Base-by-base conservation (phyloP, 2,113 vertebrate genomes). In the Picathartes gymnocephalus region DNA sequence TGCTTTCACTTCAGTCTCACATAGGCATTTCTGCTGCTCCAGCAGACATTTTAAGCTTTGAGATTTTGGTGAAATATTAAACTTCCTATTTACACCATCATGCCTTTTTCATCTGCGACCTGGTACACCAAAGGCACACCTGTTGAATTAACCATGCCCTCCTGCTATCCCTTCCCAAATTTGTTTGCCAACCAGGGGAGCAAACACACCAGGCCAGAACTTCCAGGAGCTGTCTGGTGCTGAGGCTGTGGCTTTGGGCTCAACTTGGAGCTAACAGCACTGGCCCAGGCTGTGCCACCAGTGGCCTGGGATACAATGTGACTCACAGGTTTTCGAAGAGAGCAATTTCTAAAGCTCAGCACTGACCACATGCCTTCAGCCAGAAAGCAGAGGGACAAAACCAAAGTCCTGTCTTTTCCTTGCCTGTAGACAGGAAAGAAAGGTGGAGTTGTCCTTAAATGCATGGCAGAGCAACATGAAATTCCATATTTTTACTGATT, bases 1-100 rank as follows among this genome's bases (percentile, higher is more conserved):
- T 88, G 73, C 53, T 90, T 89, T 89, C 6, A 7, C 57, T 93
- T 53, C 74, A 91, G 58, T 48, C 51, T 93, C 56, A 24, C 47
- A 22, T 1, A 57, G 19, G 13, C 48, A 70, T 74, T 95, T 87
- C 73, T 4, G 0, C 68, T 85, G 56, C 73, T 93, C 74, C 77
- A 62, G 64, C 17, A 44, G 56, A 35, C 9, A 1, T 66, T 82
- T 80, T 68, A 90, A 64, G 71, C 37, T 95, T 47, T 92, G 84
- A 93, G 50, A 64, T 91, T 92, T 82, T 74, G 57, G 62, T 93
- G 84, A 81, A 92, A 96, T 93, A 96, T 57, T 93, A 60, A 95
- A 96, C 86, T 77, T 87, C 73, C 13, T 91, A 78, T 81, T 82
- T 76, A 74, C 61, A 47, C 28, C 5, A 2, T 84, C 47, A 39